Percentiles rank a stretch among this genome's conserved stretches.
Evolutionary conservation across 2,113 vertebrate species (phyloP).

Genomic region (Chaetorhynchus papuensis): DNA sequence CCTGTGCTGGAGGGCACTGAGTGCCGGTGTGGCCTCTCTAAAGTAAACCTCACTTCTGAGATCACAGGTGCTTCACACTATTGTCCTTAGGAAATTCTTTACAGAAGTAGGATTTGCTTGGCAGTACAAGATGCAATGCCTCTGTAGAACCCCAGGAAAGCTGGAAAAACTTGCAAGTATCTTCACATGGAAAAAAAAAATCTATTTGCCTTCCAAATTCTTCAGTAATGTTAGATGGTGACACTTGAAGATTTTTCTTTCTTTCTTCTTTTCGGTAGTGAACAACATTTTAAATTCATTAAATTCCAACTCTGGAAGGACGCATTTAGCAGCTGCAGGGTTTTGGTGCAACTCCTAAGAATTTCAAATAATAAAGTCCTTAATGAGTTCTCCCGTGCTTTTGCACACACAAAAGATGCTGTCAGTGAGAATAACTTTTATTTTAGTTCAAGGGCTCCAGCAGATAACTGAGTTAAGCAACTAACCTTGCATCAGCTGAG

Average conservation of each 20-base stretch:
- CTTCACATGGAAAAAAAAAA: not conserved
- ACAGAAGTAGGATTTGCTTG: not conserved
- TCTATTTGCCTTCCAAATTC: not conserved
- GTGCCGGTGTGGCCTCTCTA: not conserved
- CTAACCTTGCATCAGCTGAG: conserved; percentile 1
- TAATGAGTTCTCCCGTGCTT: conserved; percentile 22
- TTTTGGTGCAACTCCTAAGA: conserved; percentile 14
- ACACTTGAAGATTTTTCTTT: not conserved
- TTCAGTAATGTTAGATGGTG: not conserved
- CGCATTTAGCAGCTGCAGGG: not conserved
- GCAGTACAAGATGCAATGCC: not conserved
- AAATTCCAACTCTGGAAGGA: not conserved
- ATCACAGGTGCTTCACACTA: not conserved
- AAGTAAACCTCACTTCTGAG: not conserved
- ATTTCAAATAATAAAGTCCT: not conserved
- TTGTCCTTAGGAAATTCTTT: not conserved
- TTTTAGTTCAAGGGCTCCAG: conserved; percentile 8
- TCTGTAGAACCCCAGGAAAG: not conserved
- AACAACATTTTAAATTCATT: conserved; percentile 4
- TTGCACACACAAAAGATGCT: not conserved
- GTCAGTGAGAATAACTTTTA: conserved; percentile 7
- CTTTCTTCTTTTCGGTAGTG: not conserved
- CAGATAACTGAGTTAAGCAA: conserved; percentile 11
- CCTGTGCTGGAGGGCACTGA: not conserved
- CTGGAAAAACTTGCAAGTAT: not conserved